These are phyloP conservation scores for Meteorus cinctellus DNA, from an alignment of 2,888 invertebrate genomes.

Conservation along the genomic window DNA sequence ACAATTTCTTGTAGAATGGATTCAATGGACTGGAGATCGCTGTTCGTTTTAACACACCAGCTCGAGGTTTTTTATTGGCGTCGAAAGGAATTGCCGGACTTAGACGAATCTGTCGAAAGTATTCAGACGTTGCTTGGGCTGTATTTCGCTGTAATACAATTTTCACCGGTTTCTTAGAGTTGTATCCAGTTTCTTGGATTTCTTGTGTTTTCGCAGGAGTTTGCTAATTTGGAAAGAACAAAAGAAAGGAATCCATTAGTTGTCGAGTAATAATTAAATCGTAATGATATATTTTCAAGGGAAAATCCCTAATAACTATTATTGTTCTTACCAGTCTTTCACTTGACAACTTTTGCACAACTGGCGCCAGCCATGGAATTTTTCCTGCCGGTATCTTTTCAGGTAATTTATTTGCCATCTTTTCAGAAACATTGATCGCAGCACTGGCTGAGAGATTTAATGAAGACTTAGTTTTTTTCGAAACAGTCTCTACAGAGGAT, in stretches of 20 bases:
- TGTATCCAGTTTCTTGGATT: constrained; percentile 44
- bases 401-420: background rate
- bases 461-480: constrained; percentile 22
- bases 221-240: constrained; percentile 37
- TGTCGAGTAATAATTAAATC: background rate
- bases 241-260: background rate
- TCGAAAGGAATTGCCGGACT: constrained; percentile 87
- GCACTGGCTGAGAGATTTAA: constrained; percentile 21
- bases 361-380: constrained; percentile 52
- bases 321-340: constrained; percentile 54
- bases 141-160: constrained; percentile 82
- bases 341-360: constrained; percentile 56
- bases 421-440: constrained; percentile 26
- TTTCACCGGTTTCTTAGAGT: constrained; percentile 80
- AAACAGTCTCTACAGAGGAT: constrained; percentile 31
- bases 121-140: constrained; percentile 83
- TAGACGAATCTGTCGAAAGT: constrained; percentile 80
- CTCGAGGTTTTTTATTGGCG: constrained; percentile 79
- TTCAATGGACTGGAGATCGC: constrained; percentile 83
- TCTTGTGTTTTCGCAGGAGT: constrained; percentile 38
- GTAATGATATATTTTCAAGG: background rate
- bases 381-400: background rate
- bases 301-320: background rate
- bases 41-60: constrained; percentile 83
- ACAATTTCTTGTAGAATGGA: constrained; percentile 80